Evolutionary conservation across 2,888 invertebrate genomes (phyloP), one percentile per base, ranked within the genome.

Genomic region (Parnassius smintheus): DNA sequence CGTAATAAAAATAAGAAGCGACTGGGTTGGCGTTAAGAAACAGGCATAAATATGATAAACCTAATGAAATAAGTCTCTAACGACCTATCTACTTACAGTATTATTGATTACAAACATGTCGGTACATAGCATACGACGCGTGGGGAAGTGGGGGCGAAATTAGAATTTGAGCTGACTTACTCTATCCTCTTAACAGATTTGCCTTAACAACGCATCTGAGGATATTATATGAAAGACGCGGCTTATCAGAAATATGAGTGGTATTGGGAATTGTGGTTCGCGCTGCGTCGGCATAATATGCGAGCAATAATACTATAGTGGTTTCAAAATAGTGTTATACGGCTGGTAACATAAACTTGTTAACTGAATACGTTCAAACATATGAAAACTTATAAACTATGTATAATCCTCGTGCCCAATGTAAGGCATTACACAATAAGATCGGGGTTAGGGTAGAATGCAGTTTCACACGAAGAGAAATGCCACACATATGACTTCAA

Each of bases 191-290:
- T 35, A 35, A 35, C 35, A 56, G 63, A 57, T 56, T 62, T 62
- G 53, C 45, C 56, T 48, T 18, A 51, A 59, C 52, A 59, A 53
- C 25, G 13, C 48, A 42, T 52, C n/a, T 53, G 59, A 59, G 60
- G 60, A 53, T 56, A 56, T 64, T 56, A 64, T 52, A 56, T 59
- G 56, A 49, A 2, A 52, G 49, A 35, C 45, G 44, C 52, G 49
- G 56, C 56, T 64, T 64, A 64, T 64, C 64, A 53, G 13, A 44
- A 58, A 66, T 65, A 66, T 66, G 64, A 68, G 64, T 59, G 65
- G 56, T 59, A 65, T 62, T 60, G 66, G 54, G 60, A 57, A 65
- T 62, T 60, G 65, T 56, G 56, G 62, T 64, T 62, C 62, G 46
- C 57, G 58, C 42, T 53, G 59, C 59, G 56, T 52, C 22, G 35